Percentiles rank a stretch among this genome's conserved stretches.
These are phyloP conservation scores for Apostichopus japonicus DNA, from an alignment of 35 echinoderm and acorn worm species.

Conservation along the genomic window DNA sequence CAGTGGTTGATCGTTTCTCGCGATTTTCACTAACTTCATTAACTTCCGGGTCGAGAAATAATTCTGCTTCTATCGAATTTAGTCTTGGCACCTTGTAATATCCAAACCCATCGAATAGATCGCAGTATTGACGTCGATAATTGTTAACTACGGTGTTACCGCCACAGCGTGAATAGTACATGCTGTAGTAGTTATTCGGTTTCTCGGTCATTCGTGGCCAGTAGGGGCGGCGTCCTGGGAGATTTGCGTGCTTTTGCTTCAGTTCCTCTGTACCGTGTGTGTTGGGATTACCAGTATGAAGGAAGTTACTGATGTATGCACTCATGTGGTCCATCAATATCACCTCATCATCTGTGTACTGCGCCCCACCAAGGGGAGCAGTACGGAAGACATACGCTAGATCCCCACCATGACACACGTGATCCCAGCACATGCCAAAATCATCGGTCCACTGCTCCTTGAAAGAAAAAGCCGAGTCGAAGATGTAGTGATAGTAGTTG, in stretches of 20 bases:
- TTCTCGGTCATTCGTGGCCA: constrained; percentile 48
- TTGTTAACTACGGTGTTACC: constrained; percentile 33
- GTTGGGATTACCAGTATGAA: constrained; percentile 67
- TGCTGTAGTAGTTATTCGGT: constrained; percentile 41
- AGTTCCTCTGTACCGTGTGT: constrained; percentile 25
- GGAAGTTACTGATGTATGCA: constrained; percentile 56
- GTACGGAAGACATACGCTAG: constrained; percentile 53
- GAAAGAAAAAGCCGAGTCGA: constrained; percentile 55
- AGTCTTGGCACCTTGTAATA: constrained; percentile 52
- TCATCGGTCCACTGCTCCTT: constrained; percentile 38
- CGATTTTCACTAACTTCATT: too few species aligned
- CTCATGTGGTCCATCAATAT: constrained; percentile 32
- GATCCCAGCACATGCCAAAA: constrained; percentile 48
- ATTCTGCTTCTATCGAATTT: constrained; percentile 8
- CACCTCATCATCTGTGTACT: constrained; percentile 29
- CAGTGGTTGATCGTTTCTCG: too few species aligned
- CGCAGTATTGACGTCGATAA: constrained; percentile 26
- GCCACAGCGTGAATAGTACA: constrained; percentile 44
- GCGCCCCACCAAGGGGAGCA: constrained; percentile 27
- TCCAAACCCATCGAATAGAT: constrained; percentile 21
- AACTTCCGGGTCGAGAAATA: not conserved
- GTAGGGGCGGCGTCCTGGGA: not conserved
- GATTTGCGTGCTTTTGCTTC: constrained; percentile 22
- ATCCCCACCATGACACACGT: constrained; percentile 67
- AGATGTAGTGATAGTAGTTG: constrained; percentile 52